phyloP scores from a whole-genome alignment of 2,888 invertebrate genomes.

The Drosophila cyrtoloma region DNA sequence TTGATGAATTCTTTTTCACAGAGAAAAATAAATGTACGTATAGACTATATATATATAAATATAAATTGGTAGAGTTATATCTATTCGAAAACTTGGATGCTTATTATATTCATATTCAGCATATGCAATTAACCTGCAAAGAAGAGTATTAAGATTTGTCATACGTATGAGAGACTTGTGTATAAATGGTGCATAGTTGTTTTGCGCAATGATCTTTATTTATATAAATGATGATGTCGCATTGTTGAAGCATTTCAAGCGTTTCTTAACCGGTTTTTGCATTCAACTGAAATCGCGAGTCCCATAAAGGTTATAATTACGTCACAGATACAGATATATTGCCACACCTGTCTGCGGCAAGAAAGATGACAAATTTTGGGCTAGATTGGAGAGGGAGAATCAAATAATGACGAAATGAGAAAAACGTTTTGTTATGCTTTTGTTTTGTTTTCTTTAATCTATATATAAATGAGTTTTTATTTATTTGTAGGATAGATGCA shows the following conservation, averaged over 20 bases:
- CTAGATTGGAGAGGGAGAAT: slow-evolving; percentile 8
- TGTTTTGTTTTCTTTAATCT: slow-evolving; percentile 9
- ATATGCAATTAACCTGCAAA: neutral
- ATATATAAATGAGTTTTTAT: slow-evolving; percentile 5
- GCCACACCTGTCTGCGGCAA: slow-evolving; percentile 52
- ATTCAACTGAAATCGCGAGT: slow-evolving; percentile 21
- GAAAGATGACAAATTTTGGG: slow-evolving; percentile 47
- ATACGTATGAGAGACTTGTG: neutral
- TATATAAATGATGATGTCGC: slow-evolving; percentile 53
- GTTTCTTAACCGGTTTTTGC: slow-evolving; percentile 52
- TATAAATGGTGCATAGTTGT: neutral
- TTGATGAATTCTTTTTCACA: neutral
- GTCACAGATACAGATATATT: slow-evolving; percentile 46
- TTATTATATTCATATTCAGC: neutral
- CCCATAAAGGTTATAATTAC: slow-evolving; percentile 35
- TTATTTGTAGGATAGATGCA: slow-evolving; percentile 33
- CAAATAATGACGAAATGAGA: neutral
- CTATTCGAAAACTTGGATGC: neutral
- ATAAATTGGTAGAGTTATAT: neutral
- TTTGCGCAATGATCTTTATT: slow-evolving; percentile 48
- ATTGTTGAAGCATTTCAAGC: slow-evolving; percentile 35
- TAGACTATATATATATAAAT: neutral
- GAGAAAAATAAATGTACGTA: neutral
- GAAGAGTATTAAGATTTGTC: slow-evolving; percentile 18
- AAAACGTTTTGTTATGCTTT: neutral